phyloP scores from a whole-genome alignment of 2,888 invertebrate genomes.

The Ptilodon capucinus region DNA sequence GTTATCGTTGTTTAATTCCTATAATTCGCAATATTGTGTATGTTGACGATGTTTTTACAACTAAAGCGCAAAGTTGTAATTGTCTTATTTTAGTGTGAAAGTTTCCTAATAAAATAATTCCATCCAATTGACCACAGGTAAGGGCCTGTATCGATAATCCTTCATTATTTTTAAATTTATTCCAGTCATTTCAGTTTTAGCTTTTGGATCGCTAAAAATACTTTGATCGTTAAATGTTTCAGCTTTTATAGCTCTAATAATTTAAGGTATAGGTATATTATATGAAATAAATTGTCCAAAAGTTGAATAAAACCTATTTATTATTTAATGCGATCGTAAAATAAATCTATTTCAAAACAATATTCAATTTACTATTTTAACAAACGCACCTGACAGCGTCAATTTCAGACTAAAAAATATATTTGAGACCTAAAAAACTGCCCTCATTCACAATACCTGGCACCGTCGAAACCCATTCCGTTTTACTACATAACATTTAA shows the following conservation, averaged over 20 bases:
- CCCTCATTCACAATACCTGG: background rate
- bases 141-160: slow-evolving; percentile 2
- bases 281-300: too few species aligned
- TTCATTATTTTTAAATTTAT: slow-evolving; percentile 15
- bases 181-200: slow-evolving; percentile 12
- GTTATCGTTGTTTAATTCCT: background rate
- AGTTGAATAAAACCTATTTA: background rate
- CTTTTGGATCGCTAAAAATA: background rate
- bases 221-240: too few species aligned
- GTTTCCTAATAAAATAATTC: slow-evolving; percentile 15
- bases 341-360: background rate
- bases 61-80: background rate
- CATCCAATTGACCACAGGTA: slow-evolving; percentile 23
- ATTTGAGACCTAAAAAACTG: background rate
- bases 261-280: too few species aligned
- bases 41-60: background rate
- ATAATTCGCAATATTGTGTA: background rate
- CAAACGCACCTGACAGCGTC: background rate
- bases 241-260: too few species aligned
- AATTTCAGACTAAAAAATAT: background rate
- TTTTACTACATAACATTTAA: slow-evolving; percentile 21
- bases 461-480: slow-evolving; percentile 6
- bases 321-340: background rate
- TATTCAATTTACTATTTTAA: background rate
- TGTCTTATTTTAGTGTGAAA: background rate